A percentile compares a stretch with the other conserved stretches of the same genome.
These are phyloP conservation scores for Balearica regulorum DNA, from an alignment of 2,797 vertebrate species.

Conservation along the genomic window DNA sequence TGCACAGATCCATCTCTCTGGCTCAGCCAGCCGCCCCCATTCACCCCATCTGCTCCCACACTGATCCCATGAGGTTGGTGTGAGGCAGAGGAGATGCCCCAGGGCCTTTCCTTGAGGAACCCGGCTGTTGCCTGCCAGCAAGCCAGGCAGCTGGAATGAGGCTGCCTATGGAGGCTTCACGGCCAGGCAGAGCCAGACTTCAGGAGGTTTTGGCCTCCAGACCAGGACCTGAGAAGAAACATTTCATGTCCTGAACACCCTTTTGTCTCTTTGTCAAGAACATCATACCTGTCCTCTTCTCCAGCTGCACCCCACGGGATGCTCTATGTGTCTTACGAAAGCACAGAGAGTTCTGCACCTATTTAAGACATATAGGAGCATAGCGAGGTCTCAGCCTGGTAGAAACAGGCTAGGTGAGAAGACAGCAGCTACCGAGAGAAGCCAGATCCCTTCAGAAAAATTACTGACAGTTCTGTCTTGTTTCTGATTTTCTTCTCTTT, in stretches of 20 bases:
- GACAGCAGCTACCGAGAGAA: not conserved
- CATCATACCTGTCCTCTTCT: not conserved
- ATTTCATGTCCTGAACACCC: not conserved
- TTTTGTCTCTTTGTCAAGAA: not conserved
- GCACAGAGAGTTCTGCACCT: not conserved
- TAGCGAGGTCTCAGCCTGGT: not conserved
- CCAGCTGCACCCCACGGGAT: accelerated
- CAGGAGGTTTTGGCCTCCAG: not conserved
- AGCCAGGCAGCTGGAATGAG: not conserved
- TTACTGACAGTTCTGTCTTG: not conserved
- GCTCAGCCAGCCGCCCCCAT: not conserved
- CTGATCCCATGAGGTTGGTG: not conserved
- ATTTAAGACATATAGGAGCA: accelerated
- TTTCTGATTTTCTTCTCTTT: not conserved
- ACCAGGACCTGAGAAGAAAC: not conserved
- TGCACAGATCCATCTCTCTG: not conserved
- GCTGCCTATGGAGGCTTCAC: not conserved
- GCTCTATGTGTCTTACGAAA: not conserved
- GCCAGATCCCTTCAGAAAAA: not conserved
- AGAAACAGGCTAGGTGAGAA: not conserved
- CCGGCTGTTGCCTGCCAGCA: not conserved
- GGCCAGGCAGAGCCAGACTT: not conserved
- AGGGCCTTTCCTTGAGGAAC: not conserved
- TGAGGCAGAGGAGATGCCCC: not conserved
- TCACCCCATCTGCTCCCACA: slow-evolving; percentile 29